Evolutionary conservation across 2,888 invertebrate species (phyloP).

Genomic region (Tenthredo livida): DNA sequence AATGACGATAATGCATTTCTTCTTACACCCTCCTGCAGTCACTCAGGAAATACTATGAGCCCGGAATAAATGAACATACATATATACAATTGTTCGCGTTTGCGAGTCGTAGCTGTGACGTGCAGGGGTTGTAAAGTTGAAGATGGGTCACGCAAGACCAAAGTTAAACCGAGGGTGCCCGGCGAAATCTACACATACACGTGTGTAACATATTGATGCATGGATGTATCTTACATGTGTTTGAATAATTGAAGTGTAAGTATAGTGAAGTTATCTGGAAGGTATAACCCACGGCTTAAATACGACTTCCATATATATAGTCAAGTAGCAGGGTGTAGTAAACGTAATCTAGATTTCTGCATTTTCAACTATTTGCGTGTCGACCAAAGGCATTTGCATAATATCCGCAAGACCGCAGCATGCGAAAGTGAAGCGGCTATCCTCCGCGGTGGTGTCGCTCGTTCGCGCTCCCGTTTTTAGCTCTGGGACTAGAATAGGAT

Average conservation of each 20-base stretch:
- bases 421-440: constrained; percentile 53
- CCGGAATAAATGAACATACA: constrained; percentile 9
- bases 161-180: constrained; percentile 60
- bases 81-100: constrained; percentile 27
- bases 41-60: not conserved
- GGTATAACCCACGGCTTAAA: not conserved
- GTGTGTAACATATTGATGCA: constrained; percentile 13
- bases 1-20: constrained; percentile 14
- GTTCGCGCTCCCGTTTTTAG: constrained; percentile 14
- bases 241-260: not conserved
- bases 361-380: constrained; percentile 62
- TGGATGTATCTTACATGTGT: not conserved
- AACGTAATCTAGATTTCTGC: constrained; percentile 6
- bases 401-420: not conserved
- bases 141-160: constrained; percentile 64
- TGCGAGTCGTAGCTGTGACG: constrained; percentile 45
- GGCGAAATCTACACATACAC: constrained; percentile 34
- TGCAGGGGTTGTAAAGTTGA: constrained; percentile 59
- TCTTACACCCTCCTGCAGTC: not conserved
- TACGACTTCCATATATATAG: not conserved
- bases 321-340: not conserved
- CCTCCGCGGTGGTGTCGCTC: constrained; percentile 53
- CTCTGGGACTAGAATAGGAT: constrained; percentile 29
- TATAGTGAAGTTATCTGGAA: constrained; percentile 20
- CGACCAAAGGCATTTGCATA: constrained; percentile 62